Percentiles rank a stretch among this genome's conserved stretches.
These are phyloP conservation scores for Rutpela maculata DNA, from an alignment of 2,888 invertebrate genomes.

Conservation along the genomic window DNA sequence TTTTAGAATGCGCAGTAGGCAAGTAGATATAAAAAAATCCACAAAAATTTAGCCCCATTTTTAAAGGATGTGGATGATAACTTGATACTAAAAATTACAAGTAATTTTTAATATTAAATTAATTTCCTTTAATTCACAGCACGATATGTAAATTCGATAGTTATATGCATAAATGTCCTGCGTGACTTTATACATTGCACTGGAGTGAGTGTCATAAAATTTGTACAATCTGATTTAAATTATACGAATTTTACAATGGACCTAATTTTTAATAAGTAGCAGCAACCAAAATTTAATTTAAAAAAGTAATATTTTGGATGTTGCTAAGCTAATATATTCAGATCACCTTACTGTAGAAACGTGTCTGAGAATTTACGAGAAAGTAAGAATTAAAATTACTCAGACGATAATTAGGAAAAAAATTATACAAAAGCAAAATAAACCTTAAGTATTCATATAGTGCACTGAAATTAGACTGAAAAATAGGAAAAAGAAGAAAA, in stretches of 20 bases:
- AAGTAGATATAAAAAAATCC: background rate
- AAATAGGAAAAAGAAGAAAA: no score
- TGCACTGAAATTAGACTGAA: no score
- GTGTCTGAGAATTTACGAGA: no score
- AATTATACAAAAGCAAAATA: no score
- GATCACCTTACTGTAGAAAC: slow-evolving; percentile 12
- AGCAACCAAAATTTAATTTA: background rate
- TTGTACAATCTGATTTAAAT: slow-evolving; percentile 22
- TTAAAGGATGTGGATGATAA: slow-evolving; percentile 13
- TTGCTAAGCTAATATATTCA: background rate
- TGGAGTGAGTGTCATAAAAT: slow-evolving; percentile 43
- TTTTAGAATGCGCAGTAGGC: slow-evolving; percentile 12
- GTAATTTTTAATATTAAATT: slow-evolving; percentile 38
- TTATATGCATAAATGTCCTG: slow-evolving; percentile 52
- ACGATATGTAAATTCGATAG: slow-evolving; percentile 73
- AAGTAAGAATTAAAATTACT: no score
- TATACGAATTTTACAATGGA: slow-evolving; percentile 32
- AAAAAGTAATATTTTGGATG: background rate
- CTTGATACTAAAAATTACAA: slow-evolving; percentile 32
- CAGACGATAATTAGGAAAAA: no score
- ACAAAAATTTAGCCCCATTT: slow-evolving; percentile 18
- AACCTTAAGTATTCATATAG: no score
- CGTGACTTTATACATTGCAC: slow-evolving; percentile 63
- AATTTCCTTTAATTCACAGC: slow-evolving; percentile 66
- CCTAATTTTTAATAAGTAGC: background rate